phyloP scores from a whole-genome alignment of 2,797 vertebrate species.

The Leptatherina wallacei region DNA sequence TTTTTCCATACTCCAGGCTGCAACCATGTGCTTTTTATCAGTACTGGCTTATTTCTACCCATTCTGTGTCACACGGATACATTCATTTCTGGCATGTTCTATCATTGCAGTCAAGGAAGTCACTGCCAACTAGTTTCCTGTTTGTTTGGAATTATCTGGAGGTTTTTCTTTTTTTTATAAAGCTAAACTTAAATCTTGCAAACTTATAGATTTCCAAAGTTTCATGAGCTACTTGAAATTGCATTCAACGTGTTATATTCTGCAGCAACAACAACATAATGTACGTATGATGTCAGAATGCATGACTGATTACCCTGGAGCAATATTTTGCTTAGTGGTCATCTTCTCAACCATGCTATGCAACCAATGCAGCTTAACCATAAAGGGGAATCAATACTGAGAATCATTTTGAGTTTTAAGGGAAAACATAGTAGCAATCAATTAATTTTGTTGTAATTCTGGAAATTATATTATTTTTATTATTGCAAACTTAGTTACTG shows the following conservation, averaged over 20 bases:
- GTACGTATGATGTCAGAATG: conserved; percentile 4
- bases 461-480: background rate
- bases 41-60: conserved; percentile 16
- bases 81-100: conserved; percentile 6
- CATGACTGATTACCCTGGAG: conserved; percentile 18
- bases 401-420: background rate
- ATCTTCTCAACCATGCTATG: background rate
- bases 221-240: conserved; percentile 12
- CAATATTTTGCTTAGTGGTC: background rate
- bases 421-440: background rate
- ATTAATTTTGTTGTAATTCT: background rate
- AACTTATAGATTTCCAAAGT: background rate
- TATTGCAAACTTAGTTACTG: background rate
- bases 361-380: background rate
- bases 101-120: conserved; percentile 1
- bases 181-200: background rate
- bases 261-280: conserved; percentile 9
- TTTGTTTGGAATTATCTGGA: background rate
- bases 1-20: conserved; percentile 32
- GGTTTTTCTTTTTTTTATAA: background rate
- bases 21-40: conserved; percentile 43
- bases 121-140: conserved; percentile 7
- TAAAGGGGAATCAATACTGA: background rate
- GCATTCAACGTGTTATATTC: background rate
- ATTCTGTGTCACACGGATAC: conserved; percentile 10